Evolutionary conservation across 1,140 invertebrate genomes (phyloP), one percentile per base, ranked within the genome.

Genomic region (Drosophila orosa): DNA sequence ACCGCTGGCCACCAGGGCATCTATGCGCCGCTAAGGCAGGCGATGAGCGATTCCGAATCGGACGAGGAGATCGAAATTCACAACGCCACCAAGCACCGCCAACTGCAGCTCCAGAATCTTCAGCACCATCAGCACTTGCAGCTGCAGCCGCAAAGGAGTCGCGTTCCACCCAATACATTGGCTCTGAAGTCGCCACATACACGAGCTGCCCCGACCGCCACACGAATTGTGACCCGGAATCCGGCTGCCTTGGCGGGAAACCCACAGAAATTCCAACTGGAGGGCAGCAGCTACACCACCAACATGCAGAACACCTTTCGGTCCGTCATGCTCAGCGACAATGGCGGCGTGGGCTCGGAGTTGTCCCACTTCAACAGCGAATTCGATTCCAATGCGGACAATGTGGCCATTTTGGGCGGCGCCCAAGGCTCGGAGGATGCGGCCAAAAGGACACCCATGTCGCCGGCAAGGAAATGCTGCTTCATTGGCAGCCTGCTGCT

Each of bases 41-140:
- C 94, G 72, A 93, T 96, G 66, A 95, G 95, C 47, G 95, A 96
- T 90, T 95, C 95, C 0, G 95, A 96, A 83, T 95, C 95, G 1
- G 95, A 96, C 76, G 95, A 95, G 2, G 95, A 96, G 71, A 95
- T 95, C 75, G 95, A 96, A 68, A 91, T 93, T 61, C 93, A 92
- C 56, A 93, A 77, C 90, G 80, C 72, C 31, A 81, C 27, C 69
- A 90, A 75, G 80, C 85, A 91, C 68, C 66, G 80, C 52, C 92
- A 92, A 59, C 66, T 48, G 45, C 69, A 74, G 15, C 57, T 68
- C 4, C 47, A 62, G n/a, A 75, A 79, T 29, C 59, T 47, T 35
- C 47, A 45, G 77, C 35, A 73, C 44, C 39, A 33, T 22, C 52
- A 40, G 13, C 50, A 54, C 3, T 48, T 65, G 3, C 75, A 78